Base-by-base conservation (phyloP, 2,797 vertebrate genomes). In the Propithecus deckenii region DNA sequence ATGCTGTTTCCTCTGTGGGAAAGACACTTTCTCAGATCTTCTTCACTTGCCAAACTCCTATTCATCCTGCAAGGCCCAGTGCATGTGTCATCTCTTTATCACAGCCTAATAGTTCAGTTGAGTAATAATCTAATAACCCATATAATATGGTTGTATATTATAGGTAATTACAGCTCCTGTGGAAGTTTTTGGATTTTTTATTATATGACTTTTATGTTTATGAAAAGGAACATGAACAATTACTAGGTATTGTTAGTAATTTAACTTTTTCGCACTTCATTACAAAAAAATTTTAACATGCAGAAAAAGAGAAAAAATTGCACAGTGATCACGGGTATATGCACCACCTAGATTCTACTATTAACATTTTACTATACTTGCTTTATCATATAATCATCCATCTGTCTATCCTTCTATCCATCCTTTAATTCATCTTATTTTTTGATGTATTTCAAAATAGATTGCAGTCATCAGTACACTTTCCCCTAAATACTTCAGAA, bases 151-250 rank as follows among this genome's bases (percentile, higher is more conserved):
- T 3, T 86, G 7, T 18, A 81, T 80, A 48, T 22, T 23, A 65
- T 14, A 94, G 32, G 67, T 32, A 67, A 23, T 71, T 71, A 71
- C 5, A 86, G 89, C 17, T 65, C 30, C n/a, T 52, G 50, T 28
- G 7, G 52, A 71, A 43, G 46, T 14, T 89, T 48, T 86, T 23
- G 6, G 12, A 10, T n/a, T 72, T 90, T 87, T 63, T 32, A 55
- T 69, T 91, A 85, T 89, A 80, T 84, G 46, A 74, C 67, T 79
- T 95, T 91, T 86, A 89, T 69, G 4, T 59, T 92, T 63, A 32
- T 84, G 28, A 85, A 71, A 86, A 92, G 50, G 8, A 92, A 86
- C 57, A 7, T 83, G 52, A 81, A 8, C 30, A 75, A 55, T 75
- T 80, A 85, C 43, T 72, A 90, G 63, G 35, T 69, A 52, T 52